A percentile compares a stretch with the other conserved stretches of the same genome.
Evolutionary conservation across 2,797 vertebrate species (phyloP).

Genomic region (Acestrorhynchus altus): DNA sequence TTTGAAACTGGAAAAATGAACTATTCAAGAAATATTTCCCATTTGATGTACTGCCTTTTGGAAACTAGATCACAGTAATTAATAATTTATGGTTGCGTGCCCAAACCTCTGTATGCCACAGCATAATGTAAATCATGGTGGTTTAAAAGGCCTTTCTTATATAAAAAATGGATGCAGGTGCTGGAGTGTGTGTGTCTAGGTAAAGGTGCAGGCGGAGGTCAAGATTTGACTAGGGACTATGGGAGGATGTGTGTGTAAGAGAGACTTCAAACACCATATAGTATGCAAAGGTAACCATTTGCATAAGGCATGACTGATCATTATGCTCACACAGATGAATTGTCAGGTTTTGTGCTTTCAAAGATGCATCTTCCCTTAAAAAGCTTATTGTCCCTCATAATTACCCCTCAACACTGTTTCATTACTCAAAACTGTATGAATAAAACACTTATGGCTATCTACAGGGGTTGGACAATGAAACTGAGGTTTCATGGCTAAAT

Average conservation of each 20-base stretch:
- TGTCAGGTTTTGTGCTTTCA: background rate
- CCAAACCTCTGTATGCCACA: no score
- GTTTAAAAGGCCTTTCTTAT: background rate
- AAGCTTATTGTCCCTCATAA: background rate
- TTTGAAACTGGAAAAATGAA: no score
- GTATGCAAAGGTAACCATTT: slow-evolving; percentile 74
- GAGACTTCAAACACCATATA: slow-evolving; percentile 50
- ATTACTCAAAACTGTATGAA: no score
- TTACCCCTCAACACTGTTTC: background rate
- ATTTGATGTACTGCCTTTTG: no score
- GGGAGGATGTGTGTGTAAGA: slow-evolving; percentile 45
- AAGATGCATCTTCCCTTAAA: background rate
- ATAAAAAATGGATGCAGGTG: slow-evolving; percentile 21
- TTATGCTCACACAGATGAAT: slow-evolving; percentile 19
- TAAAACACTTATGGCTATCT: no score
- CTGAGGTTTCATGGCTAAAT: no score
- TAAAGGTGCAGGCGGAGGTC: slow-evolving; percentile 39
- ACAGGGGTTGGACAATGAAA: no score
- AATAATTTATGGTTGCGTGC: no score
- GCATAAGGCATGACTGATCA: slow-evolving; percentile 61
- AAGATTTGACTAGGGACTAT: slow-evolving; percentile 73
- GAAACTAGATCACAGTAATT: no score
- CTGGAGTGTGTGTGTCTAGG: slow-evolving; percentile 18
- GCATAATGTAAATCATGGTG: background rate
- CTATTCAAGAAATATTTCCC: no score